Evolutionary conservation across 2,888 invertebrate genomes (phyloP), one percentile per base, ranked within the genome.

Genomic region (Chesias legatella): DNA sequence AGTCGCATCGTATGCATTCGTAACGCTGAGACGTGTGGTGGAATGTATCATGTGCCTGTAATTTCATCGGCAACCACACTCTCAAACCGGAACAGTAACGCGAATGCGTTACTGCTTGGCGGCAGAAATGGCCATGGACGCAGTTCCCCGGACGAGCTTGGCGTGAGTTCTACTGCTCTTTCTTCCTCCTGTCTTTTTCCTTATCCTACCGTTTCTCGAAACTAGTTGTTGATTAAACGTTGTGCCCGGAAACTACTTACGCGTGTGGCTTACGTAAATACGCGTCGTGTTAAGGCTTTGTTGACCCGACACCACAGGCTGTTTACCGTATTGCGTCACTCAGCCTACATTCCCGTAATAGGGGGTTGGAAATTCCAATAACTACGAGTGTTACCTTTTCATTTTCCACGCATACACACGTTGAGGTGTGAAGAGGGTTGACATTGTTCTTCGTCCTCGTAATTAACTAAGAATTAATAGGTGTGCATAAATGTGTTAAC

Each of bases 401-500:
- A 44, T 39, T 34, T 43, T 40, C 20, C 32, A 45, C 46, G 24
- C 45, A 48, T 47, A 44, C 39, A 22, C 10, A 40, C 41, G 30
- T 40, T 38, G 40, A 51, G 43, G 51, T 46, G 48, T 52, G 53
- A 56, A 42, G 50, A 52, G 56, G 56, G 56, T 55, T 51, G 43
- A 52, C 55, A 49, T 53, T 48, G 49, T 44, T 43, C 40, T 32
- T 36, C 31, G 53, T 47, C 35, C 48, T 47, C 38, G 42, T 47
- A 36, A 48, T 45, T 38, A 53, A 45, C 22, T 37, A 48, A 30
- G 29, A 31, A 50, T 51, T 41, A 50, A 41, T 33, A 26, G 21
- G 33, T 10, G 21, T 23, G 21, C 8, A 10, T 13, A 10, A 10
- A 10, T 31, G 21, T 7, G 22, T 23, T n/a, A 10, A 32, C 11